Evolutionary conservation across 2,888 invertebrate genomes (phyloP).

Genomic region (Cerceris ruficornis): DNA sequence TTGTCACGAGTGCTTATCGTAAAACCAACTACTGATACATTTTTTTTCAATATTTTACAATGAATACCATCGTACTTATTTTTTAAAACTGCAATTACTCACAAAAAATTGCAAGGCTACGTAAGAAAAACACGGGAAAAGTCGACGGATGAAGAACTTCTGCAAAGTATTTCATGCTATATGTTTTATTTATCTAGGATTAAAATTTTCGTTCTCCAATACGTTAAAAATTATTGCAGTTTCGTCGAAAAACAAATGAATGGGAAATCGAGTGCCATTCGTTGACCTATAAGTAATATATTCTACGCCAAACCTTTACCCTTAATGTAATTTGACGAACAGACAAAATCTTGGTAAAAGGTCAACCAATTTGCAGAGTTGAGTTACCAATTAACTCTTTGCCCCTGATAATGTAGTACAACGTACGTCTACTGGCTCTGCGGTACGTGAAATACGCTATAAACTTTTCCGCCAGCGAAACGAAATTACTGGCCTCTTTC

Average conservation of each 20-base stretch:
- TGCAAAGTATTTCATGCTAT: too few species aligned
- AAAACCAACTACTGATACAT: too few species aligned
- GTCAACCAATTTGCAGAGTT: not conserved
- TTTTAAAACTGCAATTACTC: too few species aligned
- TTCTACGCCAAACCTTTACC: not conserved
- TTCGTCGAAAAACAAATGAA: not conserved
- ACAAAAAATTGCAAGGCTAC: too few species aligned
- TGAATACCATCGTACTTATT: too few species aligned
- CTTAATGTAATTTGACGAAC: not conserved
- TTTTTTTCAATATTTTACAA: too few species aligned
- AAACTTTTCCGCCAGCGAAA: not conserved
- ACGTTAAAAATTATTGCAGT: not conserved
- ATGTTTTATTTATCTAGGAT: too few species aligned
- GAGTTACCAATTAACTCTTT: slow-evolving; percentile 6
- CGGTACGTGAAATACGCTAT: not conserved
- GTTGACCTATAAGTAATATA: not conserved
- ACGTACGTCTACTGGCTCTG: not conserved
- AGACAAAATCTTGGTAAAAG: slow-evolving; percentile 1
- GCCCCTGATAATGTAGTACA: not conserved
- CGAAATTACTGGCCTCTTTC: not conserved
- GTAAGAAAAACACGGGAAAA: too few species aligned
- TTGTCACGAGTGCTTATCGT: too few species aligned
- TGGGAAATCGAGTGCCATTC: not conserved
- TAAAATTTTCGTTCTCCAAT: too few species aligned
- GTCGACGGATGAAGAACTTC: too few species aligned